phyloP scores from a whole-genome alignment of 2,888 invertebrate species.

The Nymphalis polychloros region DNA sequence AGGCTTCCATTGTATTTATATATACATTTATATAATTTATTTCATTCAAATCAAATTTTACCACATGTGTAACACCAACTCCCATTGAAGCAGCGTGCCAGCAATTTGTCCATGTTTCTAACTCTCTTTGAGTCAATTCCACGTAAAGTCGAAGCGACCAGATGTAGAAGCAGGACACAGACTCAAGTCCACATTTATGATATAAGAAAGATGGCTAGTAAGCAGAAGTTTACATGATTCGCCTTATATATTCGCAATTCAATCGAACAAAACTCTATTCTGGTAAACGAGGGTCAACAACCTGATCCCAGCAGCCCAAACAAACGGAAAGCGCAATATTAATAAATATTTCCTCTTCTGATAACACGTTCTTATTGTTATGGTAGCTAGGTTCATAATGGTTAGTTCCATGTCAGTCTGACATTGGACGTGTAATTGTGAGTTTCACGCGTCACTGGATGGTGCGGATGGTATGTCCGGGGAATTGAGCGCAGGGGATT shows the following conservation, averaged over 20 bases:
- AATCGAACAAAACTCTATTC: background rate
- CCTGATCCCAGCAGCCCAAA: slow-evolving; percentile 35
- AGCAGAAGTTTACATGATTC: background rate
- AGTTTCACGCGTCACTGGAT: slow-evolving; percentile 53
- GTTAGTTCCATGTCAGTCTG: slow-evolving; percentile 1
- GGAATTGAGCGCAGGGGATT: slow-evolving; percentile 11
- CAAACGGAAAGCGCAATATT: slow-evolving; percentile 46
- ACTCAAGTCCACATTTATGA: background rate
- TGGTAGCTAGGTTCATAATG: slow-evolving; percentile 23
- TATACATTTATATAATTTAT: too few relatives aligned
- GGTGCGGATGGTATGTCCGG: slow-evolving; percentile 37
- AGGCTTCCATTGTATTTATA: too few relatives aligned
- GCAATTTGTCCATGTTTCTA: too few relatives aligned
- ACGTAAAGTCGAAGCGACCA: too few relatives aligned
- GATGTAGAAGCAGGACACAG: too few relatives aligned
- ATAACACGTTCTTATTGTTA: background rate
- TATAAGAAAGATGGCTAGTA: background rate
- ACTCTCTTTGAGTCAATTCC: too few relatives aligned
- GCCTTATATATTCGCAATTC: background rate
- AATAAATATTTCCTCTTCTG: slow-evolving; percentile 48
- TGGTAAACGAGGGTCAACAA: slow-evolving; percentile 43
- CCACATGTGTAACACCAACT: too few relatives aligned
- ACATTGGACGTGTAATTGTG: slow-evolving; percentile 46
- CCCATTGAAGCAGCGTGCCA: too few relatives aligned
- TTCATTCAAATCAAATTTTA: too few relatives aligned